Base-by-base conservation (phyloP, 2,113 vertebrate genomes). In the Thalassoma bifasciatum region DNA sequence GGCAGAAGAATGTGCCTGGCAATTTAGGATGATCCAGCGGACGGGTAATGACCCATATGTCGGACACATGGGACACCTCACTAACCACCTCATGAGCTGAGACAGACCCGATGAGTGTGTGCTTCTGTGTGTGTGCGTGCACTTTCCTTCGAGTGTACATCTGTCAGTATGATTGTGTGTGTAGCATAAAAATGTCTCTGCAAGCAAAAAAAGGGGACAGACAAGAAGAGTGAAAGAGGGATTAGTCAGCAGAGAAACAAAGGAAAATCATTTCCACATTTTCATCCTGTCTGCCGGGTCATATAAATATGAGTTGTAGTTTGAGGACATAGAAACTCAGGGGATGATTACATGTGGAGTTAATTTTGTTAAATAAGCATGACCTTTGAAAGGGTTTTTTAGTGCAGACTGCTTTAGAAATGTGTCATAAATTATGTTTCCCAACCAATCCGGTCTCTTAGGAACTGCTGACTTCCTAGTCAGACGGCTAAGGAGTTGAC, bases 1-100 rank as follows among this genome's bases (percentile, higher is more conserved):
- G 23, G 66, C 26, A 65, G 73, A 81, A 71, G 72, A 91, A 85
- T 81, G 81, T 58, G 67, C 50, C 30, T 23, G 1, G 63, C 40
- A 49, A 74, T 84, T 86, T 81, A 53, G 73, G 58, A 58, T 19
- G 69, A 77, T 82, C 77, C 75, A 60, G 77, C 4, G 60, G 71
- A 80, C 21, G 74, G 72, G 73, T 87, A 88, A 90, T 84, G 89
- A 85, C 65, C 83, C 90, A 79, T 78, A 21, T 81, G 75, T 73
- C 67, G 51, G 58, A 86, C 86, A 88, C 74, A 76, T 65, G 76
- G 80, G 72, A 82, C 83, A 83, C 85, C 77, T 87, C 89, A 89
- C 87, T 89, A 75, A 66, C 81, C 75, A 14, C 70, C 36, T 84
- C 58, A 88, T 90, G 86, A 83, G 82, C 72, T 54, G 76, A 81